Evolutionary conservation across 2,888 invertebrate species (phyloP).

Genomic region (Synergus itoensis): DNA sequence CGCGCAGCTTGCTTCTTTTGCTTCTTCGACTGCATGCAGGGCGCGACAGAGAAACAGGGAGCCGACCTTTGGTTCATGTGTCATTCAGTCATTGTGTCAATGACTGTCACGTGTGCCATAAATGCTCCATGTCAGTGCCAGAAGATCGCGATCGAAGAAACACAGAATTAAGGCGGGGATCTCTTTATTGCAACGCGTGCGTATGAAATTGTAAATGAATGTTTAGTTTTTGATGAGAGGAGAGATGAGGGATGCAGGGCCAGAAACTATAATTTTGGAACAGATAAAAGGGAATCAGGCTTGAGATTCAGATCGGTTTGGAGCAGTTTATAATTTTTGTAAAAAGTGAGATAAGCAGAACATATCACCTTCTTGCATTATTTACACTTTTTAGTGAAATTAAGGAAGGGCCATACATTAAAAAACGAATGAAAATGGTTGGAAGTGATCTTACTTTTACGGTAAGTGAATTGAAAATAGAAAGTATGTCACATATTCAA

Average conservation of each 20-base stretch:
- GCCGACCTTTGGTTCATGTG: slow-evolving; percentile 49
- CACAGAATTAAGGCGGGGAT: slow-evolving; percentile 51
- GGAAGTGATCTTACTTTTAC: background rate
- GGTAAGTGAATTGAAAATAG: background rate
- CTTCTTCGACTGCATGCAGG: slow-evolving; percentile 46
- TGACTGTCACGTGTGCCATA: slow-evolving; percentile 53
- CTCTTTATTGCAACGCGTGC: slow-evolving; percentile 47
- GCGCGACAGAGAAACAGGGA: slow-evolving; percentile 45
- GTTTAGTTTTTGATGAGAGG: background rate
- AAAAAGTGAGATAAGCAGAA: too few species aligned
- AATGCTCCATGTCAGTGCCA: slow-evolving; percentile 52
- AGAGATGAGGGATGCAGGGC: background rate
- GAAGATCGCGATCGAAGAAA: slow-evolving; percentile 42
- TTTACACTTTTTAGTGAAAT: too few species aligned
- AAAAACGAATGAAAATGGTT: background rate
- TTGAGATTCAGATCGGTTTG: background rate
- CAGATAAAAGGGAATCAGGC: background rate
- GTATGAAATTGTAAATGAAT: slow-evolving; percentile 7
- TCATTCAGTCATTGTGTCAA: slow-evolving; percentile 49
- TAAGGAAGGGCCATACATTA: background rate
- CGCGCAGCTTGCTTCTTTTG: slow-evolving; percentile 47
- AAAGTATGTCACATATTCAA: slow-evolving; percentile 18
- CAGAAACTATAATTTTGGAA: background rate
- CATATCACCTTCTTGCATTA: too few species aligned
- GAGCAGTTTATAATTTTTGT: too few species aligned